phyloP scores from a whole-genome alignment of 2,888 invertebrate species.

The Phyllotreta cruciferae region DNA sequence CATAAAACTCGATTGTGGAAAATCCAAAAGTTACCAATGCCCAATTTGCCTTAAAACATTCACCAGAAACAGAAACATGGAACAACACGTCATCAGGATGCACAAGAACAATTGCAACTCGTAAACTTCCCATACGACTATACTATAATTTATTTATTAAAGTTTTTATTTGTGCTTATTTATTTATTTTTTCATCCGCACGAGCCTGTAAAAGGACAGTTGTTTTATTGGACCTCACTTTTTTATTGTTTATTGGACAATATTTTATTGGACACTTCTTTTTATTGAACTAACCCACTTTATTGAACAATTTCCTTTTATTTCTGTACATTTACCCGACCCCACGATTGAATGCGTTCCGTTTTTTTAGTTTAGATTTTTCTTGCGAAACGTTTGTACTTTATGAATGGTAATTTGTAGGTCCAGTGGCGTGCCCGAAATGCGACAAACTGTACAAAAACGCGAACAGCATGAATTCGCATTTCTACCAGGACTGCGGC shows the following conservation, averaged over 20 bases:
- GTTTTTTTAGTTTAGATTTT: conserved; percentile 10
- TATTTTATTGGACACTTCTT: too few species aligned
- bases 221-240: too few species aligned
- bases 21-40: conserved; percentile 47
- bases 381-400: too few species aligned
- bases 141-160: too few species aligned
- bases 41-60: conserved; percentile 42
- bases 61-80: conserved; percentile 45
- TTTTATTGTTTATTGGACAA: too few species aligned
- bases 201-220: too few species aligned
- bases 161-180: too few species aligned
- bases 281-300: too few species aligned
- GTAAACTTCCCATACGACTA: background rate
- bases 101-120: conserved; percentile 32
- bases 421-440: conserved; percentile 40
- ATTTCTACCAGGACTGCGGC: conserved; percentile 39
- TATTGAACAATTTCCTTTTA: too few species aligned
- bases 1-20: conserved; percentile 48
- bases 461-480: conserved; percentile 42
- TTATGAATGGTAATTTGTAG: conserved; percentile 12
- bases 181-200: too few species aligned
- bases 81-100: conserved; percentile 43
- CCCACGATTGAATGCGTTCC: background rate
- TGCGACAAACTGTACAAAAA: conserved; percentile 45
- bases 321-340: too few species aligned